Base-by-base conservation (phyloP, 1,140 invertebrate species). In the Heterodera schachtii region DNA sequence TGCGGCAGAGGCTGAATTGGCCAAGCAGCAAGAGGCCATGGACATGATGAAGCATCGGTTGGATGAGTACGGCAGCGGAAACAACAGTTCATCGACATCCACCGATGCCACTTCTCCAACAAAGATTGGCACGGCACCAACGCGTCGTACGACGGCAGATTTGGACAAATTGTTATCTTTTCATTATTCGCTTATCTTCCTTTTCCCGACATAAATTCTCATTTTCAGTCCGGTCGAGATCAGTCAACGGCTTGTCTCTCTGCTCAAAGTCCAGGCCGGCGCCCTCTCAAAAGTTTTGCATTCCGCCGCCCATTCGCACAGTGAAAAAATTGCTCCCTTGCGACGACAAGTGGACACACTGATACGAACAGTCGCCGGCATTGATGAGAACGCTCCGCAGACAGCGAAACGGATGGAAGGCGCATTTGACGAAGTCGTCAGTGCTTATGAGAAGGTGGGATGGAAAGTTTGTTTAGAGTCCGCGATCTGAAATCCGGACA, bases 1-100 rank as follows among this genome's bases (percentile, higher is more conserved):
- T 31, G 76, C 71, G 6, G 86, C 87, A 11, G 86, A 88, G 79
- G 79, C 79, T 46, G 86, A 83, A 75, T 78, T 87, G n/a, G 80
- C 76, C 6, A 78, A 64, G 64, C 84, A 86, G 43, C 85, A 88
- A 49, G 75, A 84, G 41, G 86, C 82, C 74, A 87, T 87, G 78
- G 85, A 87, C 70, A 82, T 81, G 70, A 41, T 86, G 71, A 49
- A 82, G 75, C 49, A 47, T 70, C 71, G 78, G n/a, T 47, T 86
- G 57, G 47, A 84, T 8, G 69, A 16, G 44, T 71, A 46, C 31
- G 44, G 44, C 69, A 71, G 19, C 21, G 44, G 19, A 47, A 67
- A 49, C 82, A 43, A 80, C 64, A 67, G 82, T 67, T 75, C 43
- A 31, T 21, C 47, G 16, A 66, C 73, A 75, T 75, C 57, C 31